Base-by-base conservation (phyloP, 2,888 invertebrate species). In the Mechanitis messenoides region DNA sequence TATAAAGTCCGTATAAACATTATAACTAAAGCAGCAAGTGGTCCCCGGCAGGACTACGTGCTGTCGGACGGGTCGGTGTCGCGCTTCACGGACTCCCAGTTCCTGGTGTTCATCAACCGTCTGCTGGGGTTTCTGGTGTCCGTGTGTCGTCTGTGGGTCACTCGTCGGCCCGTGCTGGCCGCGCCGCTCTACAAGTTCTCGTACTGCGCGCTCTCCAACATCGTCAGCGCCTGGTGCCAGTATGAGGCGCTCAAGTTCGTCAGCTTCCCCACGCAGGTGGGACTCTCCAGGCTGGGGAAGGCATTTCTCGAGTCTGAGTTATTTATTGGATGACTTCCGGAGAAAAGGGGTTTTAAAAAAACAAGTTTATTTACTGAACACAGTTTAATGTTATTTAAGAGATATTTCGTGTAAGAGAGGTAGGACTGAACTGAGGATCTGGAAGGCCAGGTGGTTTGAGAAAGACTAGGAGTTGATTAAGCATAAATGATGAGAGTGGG, bases 181-280 rank as follows among this genome's bases (percentile, higher is more conserved):
- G 95, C 96, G 59, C 98, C 99, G 0, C 91, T 98, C 11, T 98
- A 97, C 85, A 96, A 97, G 87, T 99, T 98, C 86, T 95, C 96
- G 0, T 99, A 95, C 90, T 97, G 98, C 78, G 97, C 98, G 3
- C 94, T 99, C 75, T 97, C 98, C 20, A 99, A 99, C 84, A 96
- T 99, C 68, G 93, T 99, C 92, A 98, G 98, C 80, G 98, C 98
- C 56, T 99, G 99, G 99, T 99, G 98, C 85, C 99, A 99, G 86
- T 99, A 99, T 81, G 99, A 99, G 87, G 99, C 99, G 33, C 91
- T 99, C 55, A 99, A 99, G 84, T 99, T 95, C 84, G 97, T 99
- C 75, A 98, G 96, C 78, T 99, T 99, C 83, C 99, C 99, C 2
- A 97, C 98, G 56, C 98, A 99, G 92, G 97, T 96, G 1, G 58